Evolutionary conservation across 1,140 invertebrate genomes (phyloP).

Genomic region (Anoplolepis gracilipes): DNA sequence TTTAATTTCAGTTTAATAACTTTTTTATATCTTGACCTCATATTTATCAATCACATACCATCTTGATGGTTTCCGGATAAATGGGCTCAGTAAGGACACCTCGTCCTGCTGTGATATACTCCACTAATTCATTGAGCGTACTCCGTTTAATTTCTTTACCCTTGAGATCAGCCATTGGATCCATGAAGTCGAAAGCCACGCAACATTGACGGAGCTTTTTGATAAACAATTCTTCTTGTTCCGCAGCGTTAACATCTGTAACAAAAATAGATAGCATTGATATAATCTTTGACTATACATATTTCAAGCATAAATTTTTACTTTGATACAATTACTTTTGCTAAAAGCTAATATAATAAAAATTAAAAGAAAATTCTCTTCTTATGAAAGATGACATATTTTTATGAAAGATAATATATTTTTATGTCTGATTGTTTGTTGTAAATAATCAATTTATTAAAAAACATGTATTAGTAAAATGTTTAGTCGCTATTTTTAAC

Average conservation of each 20-base stretch:
- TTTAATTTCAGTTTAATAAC: background rate
- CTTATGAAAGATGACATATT: background rate
- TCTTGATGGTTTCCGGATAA: conserved; percentile 99
- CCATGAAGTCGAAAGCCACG: conserved; percentile 99
- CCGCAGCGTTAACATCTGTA: conserved; percentile 96
- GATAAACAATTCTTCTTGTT: conserved; percentile 99
- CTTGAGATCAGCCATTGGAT: conserved; percentile 98
- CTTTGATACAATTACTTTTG: too few relatives aligned
- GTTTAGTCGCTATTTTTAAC: conserved; percentile 33
- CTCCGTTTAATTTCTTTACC: conserved; percentile 99
- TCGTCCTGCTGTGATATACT: conserved; percentile 97
- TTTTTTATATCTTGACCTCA: background rate
- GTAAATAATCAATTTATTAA: conserved; percentile 27
- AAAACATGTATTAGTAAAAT: background rate
- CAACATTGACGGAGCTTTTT: conserved; percentile 99
- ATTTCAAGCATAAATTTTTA: background rate
- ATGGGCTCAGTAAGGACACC: conserved; percentile 98
- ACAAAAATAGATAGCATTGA: conserved; percentile 69
- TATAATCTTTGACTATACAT: conserved; percentile 6
- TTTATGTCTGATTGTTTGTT: background rate
- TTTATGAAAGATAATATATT: background rate
- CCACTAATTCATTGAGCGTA: conserved; percentile 98
- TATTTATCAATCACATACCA: conserved; percentile 88
- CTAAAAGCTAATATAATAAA: too few relatives aligned
- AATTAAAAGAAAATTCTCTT: too few relatives aligned